phyloP scores from a whole-genome alignment of 1,140 invertebrate genomes.

The Heterodera carotae region DNA sequence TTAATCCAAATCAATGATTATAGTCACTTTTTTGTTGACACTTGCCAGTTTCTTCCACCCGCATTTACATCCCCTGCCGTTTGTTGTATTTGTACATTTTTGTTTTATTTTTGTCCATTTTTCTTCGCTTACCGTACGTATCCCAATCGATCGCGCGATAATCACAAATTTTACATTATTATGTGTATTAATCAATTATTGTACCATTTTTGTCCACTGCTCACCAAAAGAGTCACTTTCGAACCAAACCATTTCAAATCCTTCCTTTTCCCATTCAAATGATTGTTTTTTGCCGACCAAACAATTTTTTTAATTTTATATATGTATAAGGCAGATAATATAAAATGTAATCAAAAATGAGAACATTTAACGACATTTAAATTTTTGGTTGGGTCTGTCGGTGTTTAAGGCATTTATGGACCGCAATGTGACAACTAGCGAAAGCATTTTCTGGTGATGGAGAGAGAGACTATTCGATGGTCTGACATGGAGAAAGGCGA shows the following conservation, averaged over 20 bases:
- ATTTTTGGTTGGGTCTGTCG: neutral
- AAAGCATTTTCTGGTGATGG: too few relatives aligned
- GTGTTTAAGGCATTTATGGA: neutral
- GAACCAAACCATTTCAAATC: neutral
- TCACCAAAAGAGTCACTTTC: slow-evolving; percentile 3
- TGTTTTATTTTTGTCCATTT: neutral
- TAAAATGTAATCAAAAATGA: neutral
- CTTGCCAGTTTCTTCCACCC: neutral
- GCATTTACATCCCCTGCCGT: neutral
- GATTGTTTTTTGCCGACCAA: neutral
- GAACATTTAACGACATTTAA: neutral
- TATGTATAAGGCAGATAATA: slow-evolving; percentile 10
- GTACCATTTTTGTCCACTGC: neutral
- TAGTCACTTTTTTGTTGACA: neutral
- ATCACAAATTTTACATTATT: neutral
- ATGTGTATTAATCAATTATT: neutral
- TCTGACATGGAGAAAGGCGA: neutral
- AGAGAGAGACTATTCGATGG: neutral
- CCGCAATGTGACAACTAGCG: neutral
- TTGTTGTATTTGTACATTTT: neutral
- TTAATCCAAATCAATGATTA: neutral
- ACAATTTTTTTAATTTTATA: too few relatives aligned
- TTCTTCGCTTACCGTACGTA: neutral
- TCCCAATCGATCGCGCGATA: neutral
- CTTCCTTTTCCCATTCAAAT: neutral